Base-by-base conservation (phyloP, 2,888 invertebrate genomes). In the Cataglyphis livida region DNA sequence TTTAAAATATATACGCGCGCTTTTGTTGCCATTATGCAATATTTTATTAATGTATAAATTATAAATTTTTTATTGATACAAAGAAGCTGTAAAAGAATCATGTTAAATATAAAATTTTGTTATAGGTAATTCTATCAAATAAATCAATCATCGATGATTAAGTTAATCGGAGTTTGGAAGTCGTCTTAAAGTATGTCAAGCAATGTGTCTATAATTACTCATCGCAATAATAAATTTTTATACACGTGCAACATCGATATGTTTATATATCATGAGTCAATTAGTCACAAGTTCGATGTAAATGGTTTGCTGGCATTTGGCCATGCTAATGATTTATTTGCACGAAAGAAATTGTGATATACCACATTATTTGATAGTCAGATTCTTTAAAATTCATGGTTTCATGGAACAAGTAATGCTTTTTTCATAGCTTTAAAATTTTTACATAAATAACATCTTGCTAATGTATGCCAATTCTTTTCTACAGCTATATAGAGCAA, bases 251-350 rank as follows among this genome's bases (percentile, higher is more conserved):
- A 61, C 64, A 44, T 41, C 32, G 54, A 71, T 79, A 74, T 21
- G 35, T 59, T 68, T 66, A 44, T 65, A 64, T 54, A 65, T 84
- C 81, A 35, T 51, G 74, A 82, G 83, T 89, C 85, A 83, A 88
- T 90, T 86, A 90, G 88, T 90, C 91, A 88, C 86, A 84, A 87
- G 87, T 41, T 68, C 51, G 59, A 38, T 18, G 48, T 81, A 74
- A 74, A 78, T 62, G 38, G 3, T 41, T 51, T 61, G 61, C 59
- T 88, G 83, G 85, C 66, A 41, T 62, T 48, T 51, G 68, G 66
- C 85, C 86, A 83, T 66, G 62, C 7, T 21, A 15, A 51, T 64
- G 41, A 78, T 78, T 84, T 87, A 70, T 84, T 84, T 85, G 64
- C 32, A 41, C 59, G 65, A 12, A 25, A 35, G 38, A 32, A 21